A percentile compares a stretch with the other conserved stretches of the same genome.
Evolutionary conservation across 2,113 vertebrate species (phyloP).

Genomic region (Globicephala melas): DNA sequence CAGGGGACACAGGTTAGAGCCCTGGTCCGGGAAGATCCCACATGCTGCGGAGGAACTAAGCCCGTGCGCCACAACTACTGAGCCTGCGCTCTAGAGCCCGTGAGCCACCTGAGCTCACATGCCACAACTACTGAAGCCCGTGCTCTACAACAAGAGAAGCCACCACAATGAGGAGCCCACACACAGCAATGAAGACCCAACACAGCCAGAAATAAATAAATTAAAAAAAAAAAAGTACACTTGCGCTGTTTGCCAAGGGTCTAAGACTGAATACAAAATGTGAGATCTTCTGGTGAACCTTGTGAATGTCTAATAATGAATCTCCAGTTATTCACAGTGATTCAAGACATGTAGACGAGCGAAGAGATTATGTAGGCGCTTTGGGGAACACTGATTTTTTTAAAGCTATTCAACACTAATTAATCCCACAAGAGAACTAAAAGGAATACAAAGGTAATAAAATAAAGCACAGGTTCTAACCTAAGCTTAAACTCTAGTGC

Average conservation of each 20-base stretch:
- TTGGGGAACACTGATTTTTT: background rate
- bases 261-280: background rate
- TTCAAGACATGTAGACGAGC: background rate
- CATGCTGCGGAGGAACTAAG: too few species aligned
- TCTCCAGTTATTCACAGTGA: background rate
- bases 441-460: slow-evolving; percentile 6
- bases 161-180: too few species aligned
- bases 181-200: too few species aligned
- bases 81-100: too few species aligned
- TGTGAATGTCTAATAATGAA: background rate
- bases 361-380: background rate
- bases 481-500: background rate
- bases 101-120: too few species aligned
- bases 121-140: too few species aligned
- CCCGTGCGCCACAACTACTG: too few species aligned
- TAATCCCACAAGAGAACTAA: background rate
- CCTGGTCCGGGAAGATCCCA: too few species aligned
- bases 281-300: background rate
- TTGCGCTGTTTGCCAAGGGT: background rate
- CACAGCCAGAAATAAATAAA: too few species aligned
- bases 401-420: background rate
- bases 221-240: background rate
- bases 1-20: too few species aligned
- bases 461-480: background rate
- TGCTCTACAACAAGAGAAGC: too few species aligned